Conservation (phyloP, 2,797 vertebrate genomes). For the Crocodylus rhombifer region DNA sequence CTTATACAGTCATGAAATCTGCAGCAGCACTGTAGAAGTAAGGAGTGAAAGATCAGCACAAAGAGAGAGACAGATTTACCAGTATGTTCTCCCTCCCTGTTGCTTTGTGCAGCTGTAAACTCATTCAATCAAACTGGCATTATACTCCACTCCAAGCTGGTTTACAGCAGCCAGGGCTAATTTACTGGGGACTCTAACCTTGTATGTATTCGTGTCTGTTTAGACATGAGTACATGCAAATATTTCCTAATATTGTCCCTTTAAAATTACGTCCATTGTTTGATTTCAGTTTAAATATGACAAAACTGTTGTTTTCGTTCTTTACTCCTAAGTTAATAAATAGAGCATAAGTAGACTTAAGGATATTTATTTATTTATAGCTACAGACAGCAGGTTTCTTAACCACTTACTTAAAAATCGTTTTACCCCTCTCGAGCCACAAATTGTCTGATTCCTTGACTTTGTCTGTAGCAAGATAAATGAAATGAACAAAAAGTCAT, state of each 20-base stretch:
- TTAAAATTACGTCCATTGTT: background rate
- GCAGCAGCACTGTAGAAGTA: background rate
- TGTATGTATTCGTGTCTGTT: slow-evolving; percentile 56
- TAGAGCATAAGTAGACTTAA: background rate
- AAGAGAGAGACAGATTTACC: slow-evolving; percentile 15
- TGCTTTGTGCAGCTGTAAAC: background rate
- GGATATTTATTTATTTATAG: too few relatives aligned
- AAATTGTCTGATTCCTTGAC: background rate
- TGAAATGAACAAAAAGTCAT: slow-evolving; percentile 28
- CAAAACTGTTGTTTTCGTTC: slow-evolving; percentile 19
- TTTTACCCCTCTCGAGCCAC: slow-evolving; percentile 41
- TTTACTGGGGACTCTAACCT: slow-evolving; percentile 21
- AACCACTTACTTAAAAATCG: slow-evolving; percentile 17
- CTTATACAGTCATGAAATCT: slow-evolving; percentile 1
- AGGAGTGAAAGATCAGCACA: slow-evolving; percentile 12
- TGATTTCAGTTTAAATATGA: slow-evolving; percentile 31
- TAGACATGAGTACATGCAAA: slow-evolving; percentile 48
- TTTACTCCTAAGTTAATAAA: slow-evolving; percentile 21
- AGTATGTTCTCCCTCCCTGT: slow-evolving; percentile 21
- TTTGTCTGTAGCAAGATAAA: background rate
- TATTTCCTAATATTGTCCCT: slow-evolving; percentile 34
- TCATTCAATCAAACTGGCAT: slow-evolving; percentile 49
- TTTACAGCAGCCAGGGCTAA: slow-evolving; percentile 56
- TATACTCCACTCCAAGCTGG: slow-evolving; percentile 18
- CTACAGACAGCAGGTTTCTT: background rate